Evolutionary conservation across 2,888 invertebrate genomes (phyloP), one percentile per base, ranked within the genome.

Genomic region (Merodon equestris): DNA sequence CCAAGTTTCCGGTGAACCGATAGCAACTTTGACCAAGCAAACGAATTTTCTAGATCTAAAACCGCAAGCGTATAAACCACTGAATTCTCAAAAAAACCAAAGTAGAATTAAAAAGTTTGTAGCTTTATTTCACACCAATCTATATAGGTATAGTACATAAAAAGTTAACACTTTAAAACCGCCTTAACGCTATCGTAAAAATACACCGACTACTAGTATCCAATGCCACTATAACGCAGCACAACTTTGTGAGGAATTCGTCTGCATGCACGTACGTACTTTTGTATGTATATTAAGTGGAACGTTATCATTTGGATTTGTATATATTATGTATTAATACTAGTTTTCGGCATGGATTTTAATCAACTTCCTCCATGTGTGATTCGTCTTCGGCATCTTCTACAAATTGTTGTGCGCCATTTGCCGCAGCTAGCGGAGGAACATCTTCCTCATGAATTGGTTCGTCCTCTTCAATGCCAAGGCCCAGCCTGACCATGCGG

Each of bases 311-410:
- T 17, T 13, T 38, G n/a, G 14, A 14, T 56, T 67, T 36, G 17
- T 18, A 57, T 68, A 19, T 47, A 27, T 47, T 56, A 38, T 51
- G 17, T n/a, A n/a, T 27, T 27, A 27, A 27, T 7, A 27, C 27
- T 27, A 27, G 27, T 27, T 7, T 7, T 4, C 38, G 17, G 48
- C 10, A 9, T 44, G 34, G 42, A 27, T 53, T 94, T n/a, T 97
- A 99, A 91, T 99, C 99, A 44, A 99, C 99, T 92, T 99, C 99
- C 90, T 99, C 99, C 99, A 99, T 99, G 84, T 97, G 93, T 0
- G 97, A 97, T 70, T 96, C 96, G 89, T 99, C 98, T 88, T 98
- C 98, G 54, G 86, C 84, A 83, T 95, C 96, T 57, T 95, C 97
- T 85, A 96, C 97, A 50, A 96, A 91, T 34, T 95, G 93, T 40